Base-by-base conservation (phyloP, 2,113 vertebrate species). In the Saguinus imperator region DNA sequence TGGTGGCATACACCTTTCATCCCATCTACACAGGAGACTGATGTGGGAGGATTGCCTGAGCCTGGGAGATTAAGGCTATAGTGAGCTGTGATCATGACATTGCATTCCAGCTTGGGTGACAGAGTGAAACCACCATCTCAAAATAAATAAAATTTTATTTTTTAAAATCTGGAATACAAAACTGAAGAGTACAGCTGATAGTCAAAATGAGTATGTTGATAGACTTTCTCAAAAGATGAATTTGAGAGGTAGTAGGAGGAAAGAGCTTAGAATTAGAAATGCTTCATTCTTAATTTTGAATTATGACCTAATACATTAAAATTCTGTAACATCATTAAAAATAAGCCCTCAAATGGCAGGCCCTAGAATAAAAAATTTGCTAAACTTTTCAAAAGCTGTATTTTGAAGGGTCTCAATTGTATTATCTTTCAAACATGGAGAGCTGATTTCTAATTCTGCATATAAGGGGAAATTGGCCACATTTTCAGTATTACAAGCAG, bases 401-500 rank as follows among this genome's bases (percentile, higher is more conserved):
- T 55, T 94, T 79, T 79, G 52, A 94, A 96, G 68, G 40, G 23
- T 82, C 23, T 57, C 93, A 40, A 45, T 48, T 94, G 61, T 43
- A 52, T 64, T 93, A 61, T 94, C 87, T 97, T 87, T 96, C 70
- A 93, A 18, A 91, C 55, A 82, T 80, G 45, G 81, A 86, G 43
- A 70, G 68, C 45, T 94, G 97, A 87, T 97, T 91, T 95, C 87
- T 82, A 87, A 96, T 94, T 94, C 48, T 57, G 45, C 57, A 32
- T 94, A 21, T 48, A 58, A 48, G 45, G 73, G 50, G 72, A 98
- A 95, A 97, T 52, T 89, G 91, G 89, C 96, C 85, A 94, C 80
- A 95, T 94, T 81, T 94, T 96, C 85, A 57, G 89, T 82, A 85
- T 97, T 94, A 68, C 55, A 43, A 97, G 83, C 97, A 91, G 91